phyloP scores from a whole-genome alignment of 2,888 invertebrate genomes.

The Globia sparganii region DNA sequence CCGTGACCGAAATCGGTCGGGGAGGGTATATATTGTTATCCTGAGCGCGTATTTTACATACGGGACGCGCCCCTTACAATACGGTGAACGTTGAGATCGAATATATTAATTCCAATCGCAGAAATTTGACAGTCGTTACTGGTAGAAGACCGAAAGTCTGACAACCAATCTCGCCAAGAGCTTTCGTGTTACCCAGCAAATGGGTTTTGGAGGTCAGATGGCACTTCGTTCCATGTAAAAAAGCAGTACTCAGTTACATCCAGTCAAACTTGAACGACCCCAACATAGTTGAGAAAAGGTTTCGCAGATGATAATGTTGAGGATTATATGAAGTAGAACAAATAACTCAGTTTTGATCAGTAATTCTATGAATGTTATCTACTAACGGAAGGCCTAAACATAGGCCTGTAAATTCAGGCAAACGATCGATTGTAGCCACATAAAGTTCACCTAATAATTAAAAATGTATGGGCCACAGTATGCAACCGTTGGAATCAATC shows the following conservation, averaged over 20 bases:
- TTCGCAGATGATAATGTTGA: neutral
- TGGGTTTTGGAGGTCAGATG: neutral
- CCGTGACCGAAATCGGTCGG: too few relatives aligned
- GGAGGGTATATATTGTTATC: too few relatives aligned
- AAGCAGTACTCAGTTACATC: neutral
- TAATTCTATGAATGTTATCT: neutral
- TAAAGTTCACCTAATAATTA: conserved; percentile 9
- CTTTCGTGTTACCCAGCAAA: neutral
- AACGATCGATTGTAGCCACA: conserved; percentile 4
- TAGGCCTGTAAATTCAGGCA: neutral
- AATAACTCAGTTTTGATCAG: neutral
- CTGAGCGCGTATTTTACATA: neutral
- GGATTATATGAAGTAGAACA: neutral
- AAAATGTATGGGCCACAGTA: conserved; percentile 9
- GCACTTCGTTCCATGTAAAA: too few relatives aligned
- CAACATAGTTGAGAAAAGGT: neutral
- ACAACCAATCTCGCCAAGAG: neutral
- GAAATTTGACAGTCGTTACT: neutral
- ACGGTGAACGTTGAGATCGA: neutral
- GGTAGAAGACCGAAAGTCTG: neutral
- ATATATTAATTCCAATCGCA: neutral
- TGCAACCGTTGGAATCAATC: conserved; percentile 18
- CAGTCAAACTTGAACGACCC: neutral
- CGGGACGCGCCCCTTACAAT: neutral
- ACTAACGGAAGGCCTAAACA: too few relatives aligned